These are phyloP conservation scores for Halcyon smyrnensis DNA, from an alignment of 2,797 vertebrate species.

Conservation along the genomic window DNA sequence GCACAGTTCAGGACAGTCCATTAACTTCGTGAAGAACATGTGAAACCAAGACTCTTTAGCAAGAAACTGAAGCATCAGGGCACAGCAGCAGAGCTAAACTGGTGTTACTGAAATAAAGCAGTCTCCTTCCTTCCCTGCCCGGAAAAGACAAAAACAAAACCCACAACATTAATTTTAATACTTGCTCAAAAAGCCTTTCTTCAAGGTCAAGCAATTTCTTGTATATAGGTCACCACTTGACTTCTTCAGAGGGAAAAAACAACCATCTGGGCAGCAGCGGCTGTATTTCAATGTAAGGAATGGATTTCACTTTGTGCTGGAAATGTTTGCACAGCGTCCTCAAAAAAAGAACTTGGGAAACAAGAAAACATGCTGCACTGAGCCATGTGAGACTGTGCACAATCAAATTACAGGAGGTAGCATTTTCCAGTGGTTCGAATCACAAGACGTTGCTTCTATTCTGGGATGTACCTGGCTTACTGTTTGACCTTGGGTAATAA, in stretches of 20 bases:
- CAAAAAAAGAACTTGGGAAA: background rate
- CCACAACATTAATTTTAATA: background rate
- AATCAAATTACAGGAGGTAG: slow-evolving; percentile 68
- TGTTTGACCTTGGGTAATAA: slow-evolving; percentile 59
- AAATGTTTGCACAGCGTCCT: background rate
- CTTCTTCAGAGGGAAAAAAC: background rate
- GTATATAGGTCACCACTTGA: slow-evolving; percentile 17
- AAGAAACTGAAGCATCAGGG: background rate
- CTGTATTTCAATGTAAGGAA: background rate
- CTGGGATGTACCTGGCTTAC: slow-evolving; percentile 50
- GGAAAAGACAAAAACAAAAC: background rate
- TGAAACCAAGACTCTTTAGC: background rate
- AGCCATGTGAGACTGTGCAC: slow-evolving; percentile 53
- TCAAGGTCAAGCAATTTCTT: background rate
- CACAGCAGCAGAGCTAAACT: background rate
- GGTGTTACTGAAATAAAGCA: background rate
- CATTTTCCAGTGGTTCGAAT: slow-evolving; percentile 33
- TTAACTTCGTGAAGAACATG: background rate
- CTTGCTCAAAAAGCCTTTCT: background rate
- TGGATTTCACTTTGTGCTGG: slow-evolving; percentile 3
- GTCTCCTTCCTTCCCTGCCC: background rate
- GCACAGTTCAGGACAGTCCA: background rate
- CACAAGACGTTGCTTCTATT: slow-evolving; percentile 64
- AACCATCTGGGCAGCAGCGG: background rate
- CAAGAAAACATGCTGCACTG: slow-evolving; percentile 46